Evolutionary conservation across 2,113 vertebrate genomes (phyloP).

Genomic region (Phasianus colchicus): DNA sequence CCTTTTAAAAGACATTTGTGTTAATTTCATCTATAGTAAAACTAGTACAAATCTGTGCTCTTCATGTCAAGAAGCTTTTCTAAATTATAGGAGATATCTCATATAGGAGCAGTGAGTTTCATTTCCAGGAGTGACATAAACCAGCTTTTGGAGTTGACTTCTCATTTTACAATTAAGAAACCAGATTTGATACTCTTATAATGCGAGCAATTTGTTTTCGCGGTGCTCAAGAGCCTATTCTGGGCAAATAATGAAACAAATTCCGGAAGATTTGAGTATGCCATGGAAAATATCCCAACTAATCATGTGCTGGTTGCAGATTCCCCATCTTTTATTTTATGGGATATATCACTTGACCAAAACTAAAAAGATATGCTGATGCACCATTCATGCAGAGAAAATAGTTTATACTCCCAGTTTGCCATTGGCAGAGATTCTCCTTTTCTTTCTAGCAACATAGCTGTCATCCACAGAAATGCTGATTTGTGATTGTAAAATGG

Average conservation of each 20-base stretch:
- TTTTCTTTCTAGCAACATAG: slow-evolving; percentile 56
- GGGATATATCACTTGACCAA: not conserved
- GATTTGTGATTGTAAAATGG: not conserved
- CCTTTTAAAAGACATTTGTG: not conserved
- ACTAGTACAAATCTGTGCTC: not conserved
- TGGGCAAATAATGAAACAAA: not conserved
- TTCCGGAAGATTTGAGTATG: not conserved
- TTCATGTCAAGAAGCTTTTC: not conserved
- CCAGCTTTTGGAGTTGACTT: not conserved
- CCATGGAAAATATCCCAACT: not conserved
- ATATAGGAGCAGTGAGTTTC: not conserved
- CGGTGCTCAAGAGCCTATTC: not conserved
- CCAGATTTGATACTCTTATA: not conserved
- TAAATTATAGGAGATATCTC: not conserved
- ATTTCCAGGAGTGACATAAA: not conserved
- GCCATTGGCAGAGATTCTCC: not conserved
- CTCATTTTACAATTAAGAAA: not conserved
- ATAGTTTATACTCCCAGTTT: not conserved
- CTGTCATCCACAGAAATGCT: slow-evolving; percentile 10
- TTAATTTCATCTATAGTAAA: not conserved
- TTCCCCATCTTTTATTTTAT: not conserved
- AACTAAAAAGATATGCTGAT: slow-evolving; percentile 22
- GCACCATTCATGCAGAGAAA: not conserved
- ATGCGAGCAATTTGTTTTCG: not conserved
- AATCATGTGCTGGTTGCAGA: not conserved